Percentiles rank a stretch among this genome's conserved stretches.
Conservation (phyloP, 2,113 vertebrate species). For the Halichoeres trimaculatus region DNA sequence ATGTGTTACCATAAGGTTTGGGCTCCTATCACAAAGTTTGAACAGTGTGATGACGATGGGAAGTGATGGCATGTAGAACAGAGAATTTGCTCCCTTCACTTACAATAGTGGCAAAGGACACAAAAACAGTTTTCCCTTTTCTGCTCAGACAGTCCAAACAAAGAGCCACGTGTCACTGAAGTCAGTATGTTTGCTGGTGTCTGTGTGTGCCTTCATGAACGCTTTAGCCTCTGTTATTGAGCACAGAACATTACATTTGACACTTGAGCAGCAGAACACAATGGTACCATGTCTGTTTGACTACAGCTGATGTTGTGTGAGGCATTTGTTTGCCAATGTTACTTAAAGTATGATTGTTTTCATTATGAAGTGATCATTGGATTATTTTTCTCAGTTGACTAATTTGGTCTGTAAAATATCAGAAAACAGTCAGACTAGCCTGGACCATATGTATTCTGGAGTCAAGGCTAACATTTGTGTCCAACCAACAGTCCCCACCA, state of each 20-base stretch:
- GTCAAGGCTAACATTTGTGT: neutral
- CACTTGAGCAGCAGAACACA: slow-evolving; percentile 14
- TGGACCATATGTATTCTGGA: neutral
- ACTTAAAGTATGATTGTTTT: neutral
- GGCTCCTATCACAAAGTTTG: slow-evolving; percentile 47
- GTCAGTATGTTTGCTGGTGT: slow-evolving; percentile 19
- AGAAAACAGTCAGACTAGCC: neutral
- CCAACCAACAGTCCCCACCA: too few relatives aligned
- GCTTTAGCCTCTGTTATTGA: slow-evolving; percentile 18
- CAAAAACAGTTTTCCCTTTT: slow-evolving; percentile 38
- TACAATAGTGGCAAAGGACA: slow-evolving; percentile 42
- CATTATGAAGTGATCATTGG: too few relatives aligned
- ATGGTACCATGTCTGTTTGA: neutral
- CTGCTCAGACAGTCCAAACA: slow-evolving; percentile 48
- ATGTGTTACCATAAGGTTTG: slow-evolving; percentile 28
- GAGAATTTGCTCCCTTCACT: slow-evolving; percentile 45
- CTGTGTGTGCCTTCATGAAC: slow-evolving; percentile 11
- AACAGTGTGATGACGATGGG: slow-evolving; percentile 43
- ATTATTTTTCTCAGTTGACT: neutral
- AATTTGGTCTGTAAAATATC: neutral
- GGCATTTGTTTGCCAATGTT: neutral
- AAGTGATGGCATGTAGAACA: slow-evolving; percentile 56
- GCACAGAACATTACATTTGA: slow-evolving; percentile 45
- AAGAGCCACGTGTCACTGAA: slow-evolving; percentile 43
- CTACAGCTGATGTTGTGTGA: neutral